These are phyloP conservation scores for Eilema caniola DNA, from an alignment of 2,888 invertebrate species.

Conservation along the genomic window DNA sequence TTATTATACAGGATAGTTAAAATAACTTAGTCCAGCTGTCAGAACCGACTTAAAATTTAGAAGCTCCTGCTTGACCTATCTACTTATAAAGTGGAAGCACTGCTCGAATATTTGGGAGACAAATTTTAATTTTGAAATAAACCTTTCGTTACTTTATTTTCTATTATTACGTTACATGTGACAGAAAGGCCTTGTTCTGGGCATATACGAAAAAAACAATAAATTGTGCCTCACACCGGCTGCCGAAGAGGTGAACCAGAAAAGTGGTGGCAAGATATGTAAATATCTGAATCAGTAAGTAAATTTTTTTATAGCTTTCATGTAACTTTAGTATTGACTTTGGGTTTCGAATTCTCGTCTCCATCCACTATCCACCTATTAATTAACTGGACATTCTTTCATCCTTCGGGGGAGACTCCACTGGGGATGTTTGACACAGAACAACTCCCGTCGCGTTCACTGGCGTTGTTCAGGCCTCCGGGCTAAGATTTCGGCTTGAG, in stretches of 20 bases:
- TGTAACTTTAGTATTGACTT: background rate
- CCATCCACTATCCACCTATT: too few species aligned
- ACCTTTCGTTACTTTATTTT: background rate
- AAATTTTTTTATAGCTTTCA: too few species aligned
- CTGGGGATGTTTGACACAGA: background rate
- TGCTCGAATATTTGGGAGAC: background rate
- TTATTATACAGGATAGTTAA: too few species aligned
- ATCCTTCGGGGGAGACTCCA: background rate
- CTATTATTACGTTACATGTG: background rate
- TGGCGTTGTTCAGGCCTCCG: background rate
- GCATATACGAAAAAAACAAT: slow-evolving; percentile 77
- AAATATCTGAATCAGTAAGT: slow-evolving; percentile 83
- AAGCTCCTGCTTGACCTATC: too few species aligned
- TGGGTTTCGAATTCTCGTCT: background rate
- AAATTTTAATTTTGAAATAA: background rate
- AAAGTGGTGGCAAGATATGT: slow-evolving; percentile 81
- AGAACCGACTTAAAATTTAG: too few species aligned
- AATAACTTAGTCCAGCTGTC: too few species aligned
- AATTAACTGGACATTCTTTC: background rate
- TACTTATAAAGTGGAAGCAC: background rate
- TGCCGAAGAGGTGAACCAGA: slow-evolving; percentile 83
- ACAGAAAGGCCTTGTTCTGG: slow-evolving; percentile 86
- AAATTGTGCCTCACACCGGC: slow-evolving; percentile 79
- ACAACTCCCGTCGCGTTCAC: background rate
- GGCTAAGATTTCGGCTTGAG: too few species aligned